Conservation (phyloP, 2,113 vertebrate genomes). For the Glareola pratincola region DNA sequence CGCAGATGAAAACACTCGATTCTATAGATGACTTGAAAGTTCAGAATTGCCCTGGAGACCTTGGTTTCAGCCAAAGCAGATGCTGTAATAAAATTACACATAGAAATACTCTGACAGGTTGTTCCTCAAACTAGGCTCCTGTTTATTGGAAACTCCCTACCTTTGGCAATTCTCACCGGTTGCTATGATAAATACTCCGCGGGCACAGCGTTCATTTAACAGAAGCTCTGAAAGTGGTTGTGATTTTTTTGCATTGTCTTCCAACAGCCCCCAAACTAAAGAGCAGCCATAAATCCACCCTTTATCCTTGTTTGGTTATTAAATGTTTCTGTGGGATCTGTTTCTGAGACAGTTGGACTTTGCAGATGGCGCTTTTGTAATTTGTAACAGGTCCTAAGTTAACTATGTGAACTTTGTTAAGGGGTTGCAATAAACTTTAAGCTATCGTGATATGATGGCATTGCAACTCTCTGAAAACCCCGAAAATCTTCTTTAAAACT, state of each 20-base stretch:
- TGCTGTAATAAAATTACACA: constrained; percentile 12
- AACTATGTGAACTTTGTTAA: neutral
- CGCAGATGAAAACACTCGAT: neutral
- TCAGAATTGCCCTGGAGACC: constrained; percentile 54
- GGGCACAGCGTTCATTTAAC: neutral
- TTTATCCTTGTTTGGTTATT: neutral
- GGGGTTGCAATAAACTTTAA: neutral
- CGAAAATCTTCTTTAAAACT: neutral
- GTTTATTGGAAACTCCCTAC: constrained; percentile 44
- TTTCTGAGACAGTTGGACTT: neutral
- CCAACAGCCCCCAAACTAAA: neutral
- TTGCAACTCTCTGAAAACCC: neutral
- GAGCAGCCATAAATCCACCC: neutral
- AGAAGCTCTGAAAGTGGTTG: neutral
- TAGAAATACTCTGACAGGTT: constrained; percentile 10
- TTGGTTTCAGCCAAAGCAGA: constrained; percentile 36
- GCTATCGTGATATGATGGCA: neutral
- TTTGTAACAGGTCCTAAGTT: neutral
- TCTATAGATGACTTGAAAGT: constrained; percentile 14
- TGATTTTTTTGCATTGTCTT: neutral
- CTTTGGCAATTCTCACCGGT: constrained; percentile 14
- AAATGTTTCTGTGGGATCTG: neutral
- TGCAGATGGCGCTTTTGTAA: neutral
- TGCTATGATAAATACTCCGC: neutral
- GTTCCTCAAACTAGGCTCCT: neutral